A percentile compares a stretch with the other conserved stretches of the same genome.
Conservation (phyloP, 2,888 invertebrate genomes). For the Cremastinae sp. region DNA sequence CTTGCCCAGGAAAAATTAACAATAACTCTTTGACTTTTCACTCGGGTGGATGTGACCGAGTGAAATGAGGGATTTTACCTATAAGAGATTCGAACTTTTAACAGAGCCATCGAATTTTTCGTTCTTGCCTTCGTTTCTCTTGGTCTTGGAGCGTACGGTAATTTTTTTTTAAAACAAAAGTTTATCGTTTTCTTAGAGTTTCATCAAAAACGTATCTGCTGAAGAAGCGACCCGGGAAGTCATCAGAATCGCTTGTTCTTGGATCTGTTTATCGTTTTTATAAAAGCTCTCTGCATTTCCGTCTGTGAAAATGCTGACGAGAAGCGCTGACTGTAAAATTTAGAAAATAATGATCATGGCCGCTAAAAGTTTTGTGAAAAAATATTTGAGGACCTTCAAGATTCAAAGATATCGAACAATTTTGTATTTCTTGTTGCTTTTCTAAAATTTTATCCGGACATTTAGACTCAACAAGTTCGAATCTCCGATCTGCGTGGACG, state of each 20-base stretch:
- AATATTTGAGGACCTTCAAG: slow-evolving; percentile 17
- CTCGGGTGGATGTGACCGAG: slow-evolving; percentile 20
- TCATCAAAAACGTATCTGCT: slow-evolving; percentile 25
- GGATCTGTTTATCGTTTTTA: neutral
- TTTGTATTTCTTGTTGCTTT: slow-evolving; percentile 1
- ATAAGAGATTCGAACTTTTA: slow-evolving; percentile 35
- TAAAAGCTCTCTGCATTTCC: slow-evolving; percentile 16
- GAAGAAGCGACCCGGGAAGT: slow-evolving; percentile 51
- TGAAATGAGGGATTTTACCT: slow-evolving; percentile 3
- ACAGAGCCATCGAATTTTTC: neutral
- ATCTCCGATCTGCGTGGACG: slow-evolving; percentile 37
- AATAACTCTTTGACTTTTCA: slow-evolving; percentile 19
- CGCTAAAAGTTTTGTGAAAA: slow-evolving; percentile 24
- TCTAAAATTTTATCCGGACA: slow-evolving; percentile 32
- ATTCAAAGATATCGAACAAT: neutral
- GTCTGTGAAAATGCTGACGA: slow-evolving; percentile 1
- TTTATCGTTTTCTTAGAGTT: slow-evolving; percentile 38
- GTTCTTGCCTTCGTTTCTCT: slow-evolving; percentile 1
- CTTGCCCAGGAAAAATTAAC: slow-evolving; percentile 75
- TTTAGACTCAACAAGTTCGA: slow-evolving; percentile 49
- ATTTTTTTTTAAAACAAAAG: slow-evolving; percentile 56
- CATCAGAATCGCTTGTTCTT: slow-evolving; percentile 53
- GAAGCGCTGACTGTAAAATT: slow-evolving; percentile 37
- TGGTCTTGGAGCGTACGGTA: slow-evolving; percentile 31
- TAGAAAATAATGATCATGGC: slow-evolving; percentile 15